phyloP scores from a whole-genome alignment of 37 sponge, comb jelly and placozoan genomes.

The Haliclona indistincta region DNA sequence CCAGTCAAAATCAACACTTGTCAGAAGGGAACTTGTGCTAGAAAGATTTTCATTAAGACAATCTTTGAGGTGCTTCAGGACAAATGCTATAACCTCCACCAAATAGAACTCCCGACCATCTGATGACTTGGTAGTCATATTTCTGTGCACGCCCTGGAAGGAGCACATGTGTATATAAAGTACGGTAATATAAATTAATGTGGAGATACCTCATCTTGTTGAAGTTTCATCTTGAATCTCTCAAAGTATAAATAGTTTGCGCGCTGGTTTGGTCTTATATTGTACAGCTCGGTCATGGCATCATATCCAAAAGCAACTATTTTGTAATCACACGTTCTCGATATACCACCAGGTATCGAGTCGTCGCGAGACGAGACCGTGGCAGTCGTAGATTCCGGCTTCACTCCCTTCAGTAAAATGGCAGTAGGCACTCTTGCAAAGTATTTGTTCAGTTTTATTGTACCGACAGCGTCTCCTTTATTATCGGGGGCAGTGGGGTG shows the following conservation, averaged over 20 bases:
- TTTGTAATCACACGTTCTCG: too few species aligned
- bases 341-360: too few species aligned
- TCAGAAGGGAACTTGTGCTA: not conserved
- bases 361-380: too few species aligned
- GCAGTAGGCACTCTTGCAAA: slow-evolving; percentile 40
- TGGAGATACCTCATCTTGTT: slow-evolving; percentile 32
- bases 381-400: too few species aligned
- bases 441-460: not conserved
- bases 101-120: slow-evolving; percentile 35
- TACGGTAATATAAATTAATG: not conserved
- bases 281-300: slow-evolving; percentile 15
- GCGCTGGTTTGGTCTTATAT: slow-evolving; percentile 2
- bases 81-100: slow-evolving; percentile 48
- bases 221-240: slow-evolving; percentile 50
- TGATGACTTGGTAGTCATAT: slow-evolving; percentile 19
- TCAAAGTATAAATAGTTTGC: slow-evolving; percentile 39
- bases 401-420: slow-evolving; percentile 33
- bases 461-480: not conserved
- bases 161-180: slow-evolving; percentile 4
- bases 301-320: slow-evolving; percentile 40
- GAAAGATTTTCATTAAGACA: not conserved
- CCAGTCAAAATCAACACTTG: slow-evolving; percentile 45
- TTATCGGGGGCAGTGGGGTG: too few species aligned
- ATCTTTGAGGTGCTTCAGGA: slow-evolving; percentile 38
- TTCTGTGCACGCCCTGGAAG: slow-evolving; percentile 32